phyloP scores from a whole-genome alignment of 1,140 invertebrate species.

The Calephelis virginiensis region DNA sequence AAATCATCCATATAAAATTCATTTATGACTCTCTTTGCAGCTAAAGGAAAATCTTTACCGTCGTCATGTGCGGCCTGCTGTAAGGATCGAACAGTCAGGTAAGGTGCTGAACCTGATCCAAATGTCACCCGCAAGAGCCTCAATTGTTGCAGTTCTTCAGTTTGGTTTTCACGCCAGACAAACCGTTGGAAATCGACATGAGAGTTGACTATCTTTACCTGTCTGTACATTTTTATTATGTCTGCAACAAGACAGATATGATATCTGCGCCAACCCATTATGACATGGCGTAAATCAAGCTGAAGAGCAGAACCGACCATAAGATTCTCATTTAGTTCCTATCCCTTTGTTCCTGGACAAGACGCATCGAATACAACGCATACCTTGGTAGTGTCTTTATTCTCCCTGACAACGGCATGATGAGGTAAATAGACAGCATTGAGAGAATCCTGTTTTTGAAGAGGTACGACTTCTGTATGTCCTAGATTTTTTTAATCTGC shows the following conservation, averaged over 20 bases:
- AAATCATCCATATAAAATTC: conserved; percentile 1
- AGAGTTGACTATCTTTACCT: background rate
- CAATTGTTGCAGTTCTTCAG: background rate
- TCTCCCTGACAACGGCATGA: conserved; percentile 24
- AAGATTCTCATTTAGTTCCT: conserved; percentile 27
- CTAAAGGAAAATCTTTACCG: background rate
- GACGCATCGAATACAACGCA: conserved; percentile 21
- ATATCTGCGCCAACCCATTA: conserved; percentile 29
- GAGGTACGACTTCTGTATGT: conserved; percentile 6
- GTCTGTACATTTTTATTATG: conserved; percentile 31
- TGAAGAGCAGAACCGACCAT: conserved; percentile 29
- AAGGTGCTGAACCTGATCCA: background rate
- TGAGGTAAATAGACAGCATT: conserved; percentile 27
- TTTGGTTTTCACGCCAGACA: background rate
- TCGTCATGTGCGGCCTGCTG: background rate
- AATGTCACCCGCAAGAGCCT: background rate
- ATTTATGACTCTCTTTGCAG: background rate
- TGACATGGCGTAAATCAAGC: conserved; percentile 25
- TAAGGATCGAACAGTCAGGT: background rate
- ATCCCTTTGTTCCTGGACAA: background rate
- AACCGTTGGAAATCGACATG: background rate
- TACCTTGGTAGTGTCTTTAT: conserved; percentile 29
- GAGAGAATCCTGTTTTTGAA: background rate
- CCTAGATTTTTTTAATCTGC: conserved; percentile 19
- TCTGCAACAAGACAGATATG: conserved; percentile 24